Percentiles rank a stretch among this genome's conserved stretches.
phyloP scores from a whole-genome alignment of 2,113 vertebrate species.

The Picathartes gymnocephalus region DNA sequence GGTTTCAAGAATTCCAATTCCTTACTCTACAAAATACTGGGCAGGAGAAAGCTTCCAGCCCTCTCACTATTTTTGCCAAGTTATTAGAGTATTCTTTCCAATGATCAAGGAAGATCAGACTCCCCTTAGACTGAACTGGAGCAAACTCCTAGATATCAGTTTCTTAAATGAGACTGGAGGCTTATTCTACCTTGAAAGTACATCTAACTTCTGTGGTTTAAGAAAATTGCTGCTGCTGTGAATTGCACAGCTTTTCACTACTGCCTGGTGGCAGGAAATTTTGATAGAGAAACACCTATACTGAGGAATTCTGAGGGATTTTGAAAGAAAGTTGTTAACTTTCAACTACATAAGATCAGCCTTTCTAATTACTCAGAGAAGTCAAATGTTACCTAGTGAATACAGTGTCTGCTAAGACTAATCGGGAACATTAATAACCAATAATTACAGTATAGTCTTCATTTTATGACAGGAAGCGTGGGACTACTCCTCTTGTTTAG shows the following conservation, averaged over 20 bases:
- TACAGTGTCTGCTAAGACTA: not conserved
- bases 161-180: not conserved
- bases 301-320: not conserved
- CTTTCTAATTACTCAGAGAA: not conserved
- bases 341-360: not conserved
- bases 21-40: not conserved
- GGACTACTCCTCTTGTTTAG: not conserved
- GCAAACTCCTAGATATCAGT: not conserved
- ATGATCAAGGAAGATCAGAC: not conserved
- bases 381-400: not conserved
- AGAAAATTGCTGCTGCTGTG: not conserved
- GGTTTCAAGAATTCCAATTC: not conserved
- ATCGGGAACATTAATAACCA: not conserved
- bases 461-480: not conserved
- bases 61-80: not conserved
- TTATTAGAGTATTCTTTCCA: not conserved
- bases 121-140: not conserved
- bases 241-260: not conserved
- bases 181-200: not conserved
- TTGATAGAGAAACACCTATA: not conserved
- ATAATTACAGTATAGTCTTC: not conserved
- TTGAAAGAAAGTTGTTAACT: not conserved
- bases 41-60: not conserved
- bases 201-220: not conserved
- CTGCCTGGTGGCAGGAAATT: not conserved